phyloP scores from a whole-genome alignment of 2,888 invertebrate species.

The Ptycholaimellus sp. region DNA sequence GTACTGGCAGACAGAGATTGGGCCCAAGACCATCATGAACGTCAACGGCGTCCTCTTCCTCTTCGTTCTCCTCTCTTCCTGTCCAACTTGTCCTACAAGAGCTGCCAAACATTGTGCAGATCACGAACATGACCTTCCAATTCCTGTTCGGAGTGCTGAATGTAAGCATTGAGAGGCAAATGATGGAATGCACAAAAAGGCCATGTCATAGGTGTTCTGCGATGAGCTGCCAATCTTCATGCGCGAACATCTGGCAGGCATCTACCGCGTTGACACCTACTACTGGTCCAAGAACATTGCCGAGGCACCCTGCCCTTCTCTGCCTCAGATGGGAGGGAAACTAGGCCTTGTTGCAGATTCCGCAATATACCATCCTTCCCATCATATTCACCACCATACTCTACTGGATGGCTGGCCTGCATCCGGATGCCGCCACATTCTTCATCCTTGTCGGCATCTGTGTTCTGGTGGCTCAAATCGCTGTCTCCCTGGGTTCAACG shows the following conservation, averaged over 20 bases:
- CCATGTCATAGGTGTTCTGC: slow-evolving; percentile 47
- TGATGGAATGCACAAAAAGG: background rate
- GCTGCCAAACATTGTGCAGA: too few species aligned
- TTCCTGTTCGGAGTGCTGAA: slow-evolving; percentile 75
- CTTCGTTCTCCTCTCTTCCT: too few species aligned
- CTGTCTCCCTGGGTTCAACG: slow-evolving; percentile 13
- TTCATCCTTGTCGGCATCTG: slow-evolving; percentile 34
- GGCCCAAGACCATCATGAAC: slow-evolving; percentile 73
- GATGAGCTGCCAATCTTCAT: slow-evolving; percentile 65
- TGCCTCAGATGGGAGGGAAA: background rate
- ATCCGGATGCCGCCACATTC: slow-evolving; percentile 28
- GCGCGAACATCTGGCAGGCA: slow-evolving; percentile 61
- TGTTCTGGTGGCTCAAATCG: slow-evolving; percentile 13
- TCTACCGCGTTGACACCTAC: slow-evolving; percentile 70
- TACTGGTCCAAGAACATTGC: slow-evolving; percentile 56
- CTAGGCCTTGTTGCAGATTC: slow-evolving; percentile 33
- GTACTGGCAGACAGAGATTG: slow-evolving; percentile 52
- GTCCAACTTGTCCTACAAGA: too few species aligned
- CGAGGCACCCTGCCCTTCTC: slow-evolving; percentile 32
- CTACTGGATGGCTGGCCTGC: slow-evolving; percentile 57
- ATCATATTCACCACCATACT: slow-evolving; percentile 52
- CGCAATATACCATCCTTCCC: slow-evolving; percentile 57
- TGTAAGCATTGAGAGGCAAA: slow-evolving; percentile 37
- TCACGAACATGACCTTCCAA: slow-evolving; percentile 79
- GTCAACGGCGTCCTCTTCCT: slow-evolving; percentile 73